Evolutionary conservation across 92 coral and sea anemone species (phyloP).

Genomic region (Parazoanthus darwini): DNA sequence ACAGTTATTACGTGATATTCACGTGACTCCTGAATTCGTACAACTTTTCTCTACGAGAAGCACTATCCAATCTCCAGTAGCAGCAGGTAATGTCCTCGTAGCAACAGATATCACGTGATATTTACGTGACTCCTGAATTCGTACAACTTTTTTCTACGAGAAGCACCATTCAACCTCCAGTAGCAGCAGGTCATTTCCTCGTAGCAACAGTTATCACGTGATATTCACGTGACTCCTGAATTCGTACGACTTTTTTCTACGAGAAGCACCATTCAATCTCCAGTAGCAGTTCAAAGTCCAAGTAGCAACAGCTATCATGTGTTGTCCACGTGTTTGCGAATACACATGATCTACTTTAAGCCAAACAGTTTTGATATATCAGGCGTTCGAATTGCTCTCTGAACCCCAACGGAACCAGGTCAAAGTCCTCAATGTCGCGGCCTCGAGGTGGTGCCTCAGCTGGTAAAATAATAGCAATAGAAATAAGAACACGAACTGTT

Average conservation of each 20-base stretch:
- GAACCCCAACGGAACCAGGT: slow-evolving; percentile 21
- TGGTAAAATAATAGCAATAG: background rate
- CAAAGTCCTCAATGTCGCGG: slow-evolving; percentile 21
- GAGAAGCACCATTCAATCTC: too few relatives aligned
- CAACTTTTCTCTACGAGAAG: too few relatives aligned
- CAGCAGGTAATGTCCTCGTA: background rate
- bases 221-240: background rate
- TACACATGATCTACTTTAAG: background rate
- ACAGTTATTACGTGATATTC: background rate
- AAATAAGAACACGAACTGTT: background rate
- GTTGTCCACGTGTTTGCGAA: background rate
- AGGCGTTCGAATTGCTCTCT: slow-evolving; percentile 28
- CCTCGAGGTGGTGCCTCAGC: background rate
- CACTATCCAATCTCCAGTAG: background rate
- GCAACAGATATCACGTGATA: background rate
- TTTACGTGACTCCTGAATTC: too few relatives aligned
- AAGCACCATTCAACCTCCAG: too few relatives aligned
- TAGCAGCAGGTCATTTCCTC: too few relatives aligned
- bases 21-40: too few relatives aligned
- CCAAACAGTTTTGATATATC: slow-evolving; percentile 29
- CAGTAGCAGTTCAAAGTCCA: too few relatives aligned
- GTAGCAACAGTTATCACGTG: background rate
- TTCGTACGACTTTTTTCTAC: too few relatives aligned
- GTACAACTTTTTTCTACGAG: too few relatives aligned
- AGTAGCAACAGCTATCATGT: too few relatives aligned